These are phyloP conservation scores for Psilopsiagon aymara DNA, from an alignment of 2,113 vertebrate species.

Conservation along the genomic window DNA sequence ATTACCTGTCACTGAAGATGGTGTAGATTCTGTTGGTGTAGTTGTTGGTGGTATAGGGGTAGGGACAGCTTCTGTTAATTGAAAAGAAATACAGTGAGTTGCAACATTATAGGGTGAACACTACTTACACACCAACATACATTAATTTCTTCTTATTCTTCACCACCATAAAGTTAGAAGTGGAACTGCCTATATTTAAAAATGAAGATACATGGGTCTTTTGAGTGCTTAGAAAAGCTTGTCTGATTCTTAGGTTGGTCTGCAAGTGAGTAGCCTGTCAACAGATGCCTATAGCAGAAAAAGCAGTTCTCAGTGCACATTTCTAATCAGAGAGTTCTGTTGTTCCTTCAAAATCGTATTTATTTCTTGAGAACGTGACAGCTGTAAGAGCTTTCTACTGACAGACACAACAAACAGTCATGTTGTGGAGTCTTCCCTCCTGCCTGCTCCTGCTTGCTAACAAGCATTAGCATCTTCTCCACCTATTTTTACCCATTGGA, in stretches of 20 bases:
- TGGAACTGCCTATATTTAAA: not conserved
- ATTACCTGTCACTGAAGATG: constrained; percentile 19
- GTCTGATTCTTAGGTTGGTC: not conserved
- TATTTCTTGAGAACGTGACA: not conserved
- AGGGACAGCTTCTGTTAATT: not conserved
- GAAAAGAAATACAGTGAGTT: not conserved
- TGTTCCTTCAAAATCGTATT: not conserved
- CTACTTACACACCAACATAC: not conserved
- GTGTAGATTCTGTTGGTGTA: not conserved
- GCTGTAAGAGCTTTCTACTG: not conserved
- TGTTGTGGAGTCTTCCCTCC: not conserved
- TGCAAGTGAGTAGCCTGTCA: not conserved
- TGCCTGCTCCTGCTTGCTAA: not conserved
- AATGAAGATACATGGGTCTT: accelerated
- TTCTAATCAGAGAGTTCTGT: not conserved
- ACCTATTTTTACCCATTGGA: not conserved
- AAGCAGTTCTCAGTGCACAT: not conserved
- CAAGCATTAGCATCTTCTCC: not conserved
- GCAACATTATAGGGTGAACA: not conserved
- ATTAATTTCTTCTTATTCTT: not conserved
- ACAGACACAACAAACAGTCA: not conserved
- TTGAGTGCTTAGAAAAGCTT: not conserved
- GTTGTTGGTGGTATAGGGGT: not conserved
- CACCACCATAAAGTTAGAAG: not conserved
- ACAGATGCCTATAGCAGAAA: not conserved